Base-by-base conservation (phyloP, 2,797 vertebrate genomes). In the Galaxias olidus region DNA sequence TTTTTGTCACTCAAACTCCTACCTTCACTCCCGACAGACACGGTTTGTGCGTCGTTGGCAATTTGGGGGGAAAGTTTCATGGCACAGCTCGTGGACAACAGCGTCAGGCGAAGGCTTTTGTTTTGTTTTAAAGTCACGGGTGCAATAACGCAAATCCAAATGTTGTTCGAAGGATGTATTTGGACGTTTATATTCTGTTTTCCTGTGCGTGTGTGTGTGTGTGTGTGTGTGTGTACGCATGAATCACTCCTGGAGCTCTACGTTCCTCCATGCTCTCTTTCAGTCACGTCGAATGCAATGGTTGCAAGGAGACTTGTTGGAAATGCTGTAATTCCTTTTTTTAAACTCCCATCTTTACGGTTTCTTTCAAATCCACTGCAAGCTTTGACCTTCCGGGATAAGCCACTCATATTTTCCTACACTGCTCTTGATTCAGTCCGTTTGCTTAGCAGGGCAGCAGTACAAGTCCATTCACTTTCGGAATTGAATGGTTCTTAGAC, bases 401-500 rank as follows among this genome's bases (percentile, higher is more conserved):
- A 47, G 17, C 53, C 30, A 69, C 46, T 69, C 48, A 47, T 43
- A 30, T 9, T 10, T 9, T 18, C 10, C 46, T n/a, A 57, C 49
- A 58, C 53, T 51, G 44, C 42, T 70, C 47, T 53, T 17, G 53
- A 51, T 48, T 67, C 58, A 10, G 45, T 14, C 13, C 19, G 52
- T 65, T 68, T 68, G 53, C 65, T 69, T 14, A 42, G 54, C 64
- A 45, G 62, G 20, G 47, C 44, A 57, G 62, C 15, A 65, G 63
- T 71, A 56, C 17, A 9, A 48, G 47, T 64, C 54, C 58, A 65
- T 66, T 72, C 40, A 71, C 45, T 74, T 69, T 53, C 60, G 55
- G 72, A 68, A 78, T 71, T 75, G 61, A 63, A 69, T 67, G 51
- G 61, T 52, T 64, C 68, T 71, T 20, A 63, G 65, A 71, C 73